phyloP scores from a whole-genome alignment of 2,113 vertebrate species.

The Numenius arquata region DNA sequence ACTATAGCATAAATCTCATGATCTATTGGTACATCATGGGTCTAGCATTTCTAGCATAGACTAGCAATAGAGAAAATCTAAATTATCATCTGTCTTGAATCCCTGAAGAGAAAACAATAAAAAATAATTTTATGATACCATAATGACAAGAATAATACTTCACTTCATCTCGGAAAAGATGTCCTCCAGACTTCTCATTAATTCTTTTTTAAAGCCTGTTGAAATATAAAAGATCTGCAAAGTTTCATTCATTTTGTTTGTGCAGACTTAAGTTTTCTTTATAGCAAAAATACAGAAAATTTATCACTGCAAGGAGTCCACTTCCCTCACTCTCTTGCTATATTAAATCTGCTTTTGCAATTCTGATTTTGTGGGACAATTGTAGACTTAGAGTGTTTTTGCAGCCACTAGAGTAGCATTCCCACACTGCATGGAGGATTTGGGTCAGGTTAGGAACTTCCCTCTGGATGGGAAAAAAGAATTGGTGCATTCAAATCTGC shows the following conservation, averaged over 20 bases:
- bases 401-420: background rate
- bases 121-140: conserved; percentile 52
- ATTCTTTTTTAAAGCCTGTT: conserved; percentile 28
- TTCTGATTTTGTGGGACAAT: background rate
- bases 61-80: conserved; percentile 32
- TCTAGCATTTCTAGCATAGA: conserved; percentile 27
- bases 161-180: conserved; percentile 29
- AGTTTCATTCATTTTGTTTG: conserved; percentile 51
- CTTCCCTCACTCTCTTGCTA: background rate
- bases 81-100: conserved; percentile 51
- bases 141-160: conserved; percentile 52
- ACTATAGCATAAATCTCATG: conserved; percentile 4
- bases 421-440: background rate
- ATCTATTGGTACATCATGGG: background rate
- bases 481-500: background rate
- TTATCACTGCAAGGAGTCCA: background rate
- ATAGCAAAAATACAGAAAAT: background rate
- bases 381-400: background rate
- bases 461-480: background rate
- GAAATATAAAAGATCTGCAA: conserved; percentile 1
- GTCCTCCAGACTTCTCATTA: conserved; percentile 26
- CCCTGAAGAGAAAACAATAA: conserved; percentile 48
- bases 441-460: background rate
- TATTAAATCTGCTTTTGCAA: background rate
- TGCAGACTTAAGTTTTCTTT: conserved; percentile 53